These are phyloP conservation scores for Poecilia picta DNA, from an alignment of 2,797 vertebrate species.

Conservation along the genomic window DNA sequence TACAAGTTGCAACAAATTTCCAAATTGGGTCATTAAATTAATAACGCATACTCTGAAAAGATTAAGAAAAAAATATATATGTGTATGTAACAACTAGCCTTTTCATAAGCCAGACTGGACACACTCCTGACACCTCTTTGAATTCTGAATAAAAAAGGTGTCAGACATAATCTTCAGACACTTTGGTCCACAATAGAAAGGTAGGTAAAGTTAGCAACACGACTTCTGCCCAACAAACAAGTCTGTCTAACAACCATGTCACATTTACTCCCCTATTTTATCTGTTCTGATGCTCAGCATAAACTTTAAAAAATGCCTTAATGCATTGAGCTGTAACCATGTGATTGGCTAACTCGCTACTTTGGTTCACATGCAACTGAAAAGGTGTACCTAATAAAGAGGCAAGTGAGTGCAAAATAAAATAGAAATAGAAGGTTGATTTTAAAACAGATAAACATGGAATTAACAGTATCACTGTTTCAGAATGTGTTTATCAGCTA, in stretches of 20 bases:
- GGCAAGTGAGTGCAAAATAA: slow-evolving; percentile 1
- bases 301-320: neutral
- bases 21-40: neutral
- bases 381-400: neutral
- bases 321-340: neutral
- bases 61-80: neutral
- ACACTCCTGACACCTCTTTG: neutral
- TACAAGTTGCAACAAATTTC: slow-evolving; percentile 15
- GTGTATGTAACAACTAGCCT: neutral
- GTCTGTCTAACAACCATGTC: neutral
- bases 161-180: neutral
- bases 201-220: too few species aligned
- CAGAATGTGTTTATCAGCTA: slow-evolving; percentile 31
- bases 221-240: neutral
- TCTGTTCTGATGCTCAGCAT: neutral
- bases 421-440: slow-evolving; percentile 54
- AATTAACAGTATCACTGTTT: slow-evolving; percentile 17
- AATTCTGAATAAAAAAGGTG: neutral
- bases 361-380: neutral
- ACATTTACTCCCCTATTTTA: neutral
- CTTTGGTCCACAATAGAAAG: too few species aligned
- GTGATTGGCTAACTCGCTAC: neutral
- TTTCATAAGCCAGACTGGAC: neutral
- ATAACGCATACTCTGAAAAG: neutral
- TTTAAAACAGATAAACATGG: neutral